Base-by-base conservation (phyloP, 2,888 invertebrate species). In the Drosophila sordidula region DNA sequence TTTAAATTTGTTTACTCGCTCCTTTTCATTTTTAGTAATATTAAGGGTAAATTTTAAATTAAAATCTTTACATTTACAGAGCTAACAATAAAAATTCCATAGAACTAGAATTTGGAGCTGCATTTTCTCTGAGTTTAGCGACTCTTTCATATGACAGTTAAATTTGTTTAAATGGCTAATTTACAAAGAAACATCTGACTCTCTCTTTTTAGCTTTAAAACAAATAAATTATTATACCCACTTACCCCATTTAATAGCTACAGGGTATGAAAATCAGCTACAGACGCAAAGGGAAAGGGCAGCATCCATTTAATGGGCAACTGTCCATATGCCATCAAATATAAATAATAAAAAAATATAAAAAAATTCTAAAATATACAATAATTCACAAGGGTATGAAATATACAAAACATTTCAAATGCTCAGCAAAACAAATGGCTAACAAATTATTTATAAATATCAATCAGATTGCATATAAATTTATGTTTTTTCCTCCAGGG, bases 221-320 rank as follows among this genome's bases (percentile, higher is more conserved):
- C 18, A 18, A 18, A 29, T 29, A 6, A 6, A 25, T n/a, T 22
- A 29, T 14, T 0, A 41, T 12, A 39, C 55, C 42, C 58, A 9
- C 0, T 16, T 9, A 18, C 1, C 3, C 0, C 2, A 1, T 3
- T 29, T 4, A 1, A 32, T 42, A 22, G 6, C 4, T 14, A 34
- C 12, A 49, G 70, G 39, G 59, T 67, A 45, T 49, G 38, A 14
- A 29, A 47, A 6, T 25, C 51, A 52, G 44, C 55, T 29, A 59
- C 44, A 42, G 38, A 59, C 50, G 25, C n/a, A 11, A 57, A 57
- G 50, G 22, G 12, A 55, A 50, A 50, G 29, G 39, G 47, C 62
- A 49, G 45, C 59, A 67, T 63, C 41, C 54, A 76, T 76, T 76
- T 55, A 80, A 65, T 75, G 76, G 61, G 51, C 58, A 76, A 70